A percentile compares a stretch with the other conserved stretches of the same genome.
Conservation (phyloP, 2,888 invertebrate genomes). For the Thereva unica region DNA sequence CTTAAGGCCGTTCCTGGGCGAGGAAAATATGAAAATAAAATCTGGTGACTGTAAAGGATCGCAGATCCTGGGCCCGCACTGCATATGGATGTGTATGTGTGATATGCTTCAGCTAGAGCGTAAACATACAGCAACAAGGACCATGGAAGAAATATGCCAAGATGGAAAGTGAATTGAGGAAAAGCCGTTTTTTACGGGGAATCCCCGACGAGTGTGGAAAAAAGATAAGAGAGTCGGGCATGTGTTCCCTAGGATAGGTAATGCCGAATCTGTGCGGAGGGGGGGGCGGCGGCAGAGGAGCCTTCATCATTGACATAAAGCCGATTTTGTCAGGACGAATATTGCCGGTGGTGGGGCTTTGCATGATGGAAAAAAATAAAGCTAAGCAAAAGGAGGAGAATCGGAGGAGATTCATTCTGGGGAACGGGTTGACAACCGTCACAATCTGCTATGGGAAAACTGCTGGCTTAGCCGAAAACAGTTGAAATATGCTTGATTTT, state of each 20-base stretch:
- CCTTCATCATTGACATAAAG: constrained; percentile 1
- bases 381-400: constrained; percentile 15
- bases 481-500: constrained; percentile 37
- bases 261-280: background rate
- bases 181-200: constrained; percentile 21
- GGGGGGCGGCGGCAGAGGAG: background rate
- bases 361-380: no score
- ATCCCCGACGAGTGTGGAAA: constrained; percentile 34
- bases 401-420: constrained; percentile 19
- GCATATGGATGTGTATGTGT: constrained; percentile 38
- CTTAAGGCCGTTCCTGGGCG: constrained; percentile 35
- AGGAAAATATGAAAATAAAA: constrained; percentile 41
- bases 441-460: constrained; percentile 39
- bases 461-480: constrained; percentile 9
- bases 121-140: constrained; percentile 32
- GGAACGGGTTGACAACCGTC: constrained; percentile 37
- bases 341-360: background rate
- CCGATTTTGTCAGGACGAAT: constrained; percentile 19
- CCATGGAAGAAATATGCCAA: constrained; percentile 29
- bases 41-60: constrained; percentile 38
- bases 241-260: constrained; percentile 35
- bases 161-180: constrained; percentile 8
- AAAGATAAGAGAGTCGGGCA: constrained; percentile 39
- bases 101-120: constrained; percentile 14
- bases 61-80: background rate